Evolutionary conservation across 1,140 invertebrate species (phyloP), one percentile per base, ranked within the genome.

Genomic region (Aricia agestis): DNA sequence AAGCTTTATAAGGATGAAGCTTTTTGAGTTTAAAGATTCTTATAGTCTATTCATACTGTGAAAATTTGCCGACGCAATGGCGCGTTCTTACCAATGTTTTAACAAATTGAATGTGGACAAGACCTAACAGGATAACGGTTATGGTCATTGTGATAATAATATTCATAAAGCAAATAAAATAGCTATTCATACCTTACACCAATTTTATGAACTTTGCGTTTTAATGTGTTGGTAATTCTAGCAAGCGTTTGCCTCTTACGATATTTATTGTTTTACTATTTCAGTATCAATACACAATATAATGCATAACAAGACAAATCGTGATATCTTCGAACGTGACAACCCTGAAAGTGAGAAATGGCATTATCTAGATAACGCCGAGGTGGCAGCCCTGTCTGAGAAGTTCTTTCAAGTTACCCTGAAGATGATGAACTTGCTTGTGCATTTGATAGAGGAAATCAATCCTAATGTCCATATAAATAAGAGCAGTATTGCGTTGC

Each of bases 371-470:
- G 92, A 92, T 9, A 92, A 92, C 75, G 90, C 89, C 5, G 85
- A 73, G 63, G 84, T 93, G 71, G 82, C 84, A 18, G 80, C 73
- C 19, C 73, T 92, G 71, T 87, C 92, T 2, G 95, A 96, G 76
- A 87, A 94, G 45, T 92, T 96, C 17, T 86, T 97, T 9, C 92
- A 88, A 45, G 95, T 97, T 74, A 92, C 95, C 0, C 81, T 95
- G 45, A 94, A 95, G 82, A 83, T 97, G 57, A 80, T 97, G 25
- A 96, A 96, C 82, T 94, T 96, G 61, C 94, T 95, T 80, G 93
- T 95, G 18, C 95, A 96, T 82, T 93, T 97, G 61, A 93, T 97
- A 65, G 96, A 97, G 77, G 96, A 97, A 69, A 90, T 94, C 63
- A 93, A 93, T 71, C 92, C 95, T 67, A 92, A 93, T 57, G 87